Base-by-base conservation (phyloP, 2,113 vertebrate species). In the Thunnus maccoyii region DNA sequence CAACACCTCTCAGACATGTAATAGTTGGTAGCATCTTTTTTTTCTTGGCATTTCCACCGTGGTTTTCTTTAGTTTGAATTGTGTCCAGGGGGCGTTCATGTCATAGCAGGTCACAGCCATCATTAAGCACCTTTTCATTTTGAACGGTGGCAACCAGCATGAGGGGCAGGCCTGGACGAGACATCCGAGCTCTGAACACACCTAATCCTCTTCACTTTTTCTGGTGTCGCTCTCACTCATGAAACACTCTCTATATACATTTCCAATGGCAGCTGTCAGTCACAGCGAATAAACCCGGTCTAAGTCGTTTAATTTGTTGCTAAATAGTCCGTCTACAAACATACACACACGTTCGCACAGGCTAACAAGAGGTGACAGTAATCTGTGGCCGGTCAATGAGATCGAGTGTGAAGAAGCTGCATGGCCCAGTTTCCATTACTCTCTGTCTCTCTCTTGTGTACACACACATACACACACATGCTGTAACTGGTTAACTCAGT, bases 301-400 rank as follows among this genome's bases (percentile, higher is more conserved):
- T 25, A 8, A 47, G 4, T 25, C 0, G 0, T 54, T 73, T 15
- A 67, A 69, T 25, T 81, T 11, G 5, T 72, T 32, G 8, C 7
- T 63, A 41, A 71, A 78, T 4, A 11, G 50, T 17, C 2, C 0
- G 60, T 27, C 17, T 13, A 2, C 60, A 71, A 41, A 41, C 32
- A 52, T 22, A 32, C 6, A 9, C 46, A 36, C 25, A 52, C 52
- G 30, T 15, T 9, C 6, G 64, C 44, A 48, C 17, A 30, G 4
- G 10, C 69, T 85, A 86, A 88, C 51, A 14, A 81, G 63, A 85
- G 62, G 63, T 82, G 88, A 85, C 84, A 69, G 77, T 88, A 88
- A 90, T 88, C 88, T 74, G 76, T 72, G 72, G 72, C n/a, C 5
- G 5, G 71, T 86, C 68, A 86, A 82, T 82, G 81, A 89, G 83